Conservation (phyloP, 2,113 vertebrate species). For the Pungitius pungitius region DNA sequence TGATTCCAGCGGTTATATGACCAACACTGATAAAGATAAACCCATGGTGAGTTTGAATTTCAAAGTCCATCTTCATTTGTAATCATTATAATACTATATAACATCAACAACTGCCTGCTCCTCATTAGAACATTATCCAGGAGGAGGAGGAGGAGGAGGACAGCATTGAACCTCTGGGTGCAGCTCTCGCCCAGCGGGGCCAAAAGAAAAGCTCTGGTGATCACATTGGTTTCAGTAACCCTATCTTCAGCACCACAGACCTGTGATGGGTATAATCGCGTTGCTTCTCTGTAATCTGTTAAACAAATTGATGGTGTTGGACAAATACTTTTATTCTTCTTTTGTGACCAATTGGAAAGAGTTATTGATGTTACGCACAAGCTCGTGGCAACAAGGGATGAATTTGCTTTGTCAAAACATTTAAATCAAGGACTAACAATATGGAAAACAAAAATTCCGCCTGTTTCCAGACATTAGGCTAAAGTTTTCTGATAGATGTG, state of each 20-base stretch:
- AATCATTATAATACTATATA: background rate
- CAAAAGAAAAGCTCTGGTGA: constrained; percentile 20
- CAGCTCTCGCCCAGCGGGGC: constrained; percentile 75
- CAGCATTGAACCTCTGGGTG: constrained; percentile 76
- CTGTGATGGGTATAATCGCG: constrained; percentile 75
- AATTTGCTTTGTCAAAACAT: constrained; percentile 8
- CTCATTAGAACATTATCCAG: constrained; percentile 40
- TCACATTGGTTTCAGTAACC: constrained; percentile 65
- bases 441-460: constrained; percentile 16
- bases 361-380: background rate
- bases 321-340: background rate
- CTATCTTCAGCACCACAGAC: constrained; percentile 82
- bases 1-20: constrained; percentile 80
- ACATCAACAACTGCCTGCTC: constrained; percentile 8
- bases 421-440: background rate
- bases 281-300: constrained; percentile 20
- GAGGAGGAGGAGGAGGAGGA: constrained; percentile 65
- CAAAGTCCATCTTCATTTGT: constrained; percentile 3
- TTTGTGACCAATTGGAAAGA: background rate
- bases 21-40: constrained; percentile 43
- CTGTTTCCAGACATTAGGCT: background rate
- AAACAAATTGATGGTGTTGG: background rate
- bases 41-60: constrained; percentile 66
- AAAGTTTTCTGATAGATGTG: background rate
- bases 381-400: background rate